Conservation (phyloP, 2,113 vertebrate species). For the Thryonomys swinderianus region DNA sequence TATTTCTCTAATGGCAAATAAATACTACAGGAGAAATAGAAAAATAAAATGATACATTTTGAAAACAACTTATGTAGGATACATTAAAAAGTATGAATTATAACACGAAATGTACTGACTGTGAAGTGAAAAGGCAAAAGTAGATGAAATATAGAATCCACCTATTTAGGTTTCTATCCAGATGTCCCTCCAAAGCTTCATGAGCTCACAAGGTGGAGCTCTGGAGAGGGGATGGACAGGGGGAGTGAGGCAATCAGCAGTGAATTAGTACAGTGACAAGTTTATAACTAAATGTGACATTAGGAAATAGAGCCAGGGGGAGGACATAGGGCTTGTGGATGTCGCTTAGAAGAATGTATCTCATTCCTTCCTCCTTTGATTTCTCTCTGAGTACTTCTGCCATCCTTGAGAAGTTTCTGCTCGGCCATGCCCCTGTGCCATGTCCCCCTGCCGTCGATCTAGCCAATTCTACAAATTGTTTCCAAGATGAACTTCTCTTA, state of each 20-base stretch:
- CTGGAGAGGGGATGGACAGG: neutral
- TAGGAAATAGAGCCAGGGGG: neutral
- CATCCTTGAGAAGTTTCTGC: neutral
- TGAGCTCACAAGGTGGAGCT: neutral
- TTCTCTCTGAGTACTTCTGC: neutral
- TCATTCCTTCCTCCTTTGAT: neutral
- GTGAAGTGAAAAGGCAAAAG: neutral
- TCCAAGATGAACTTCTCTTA: too few relatives aligned
- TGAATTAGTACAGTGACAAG: neutral
- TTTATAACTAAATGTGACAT: neutral
- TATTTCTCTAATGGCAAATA: neutral
- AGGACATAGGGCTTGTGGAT: neutral
- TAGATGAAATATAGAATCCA: neutral
- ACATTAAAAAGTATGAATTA: neutral
- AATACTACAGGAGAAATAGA: neutral
- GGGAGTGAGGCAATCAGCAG: neutral
- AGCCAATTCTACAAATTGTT: neutral
- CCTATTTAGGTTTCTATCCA: neutral
- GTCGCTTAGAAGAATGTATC: neutral
- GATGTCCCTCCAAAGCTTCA: neutral
- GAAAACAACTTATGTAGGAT: neutral
- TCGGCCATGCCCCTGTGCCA: neutral
- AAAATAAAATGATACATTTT: neutral
- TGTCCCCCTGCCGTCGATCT: neutral
- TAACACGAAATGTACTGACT: neutral